phyloP scores from a whole-genome alignment of 2,888 invertebrate genomes.

The Cheilosia grossa region DNA sequence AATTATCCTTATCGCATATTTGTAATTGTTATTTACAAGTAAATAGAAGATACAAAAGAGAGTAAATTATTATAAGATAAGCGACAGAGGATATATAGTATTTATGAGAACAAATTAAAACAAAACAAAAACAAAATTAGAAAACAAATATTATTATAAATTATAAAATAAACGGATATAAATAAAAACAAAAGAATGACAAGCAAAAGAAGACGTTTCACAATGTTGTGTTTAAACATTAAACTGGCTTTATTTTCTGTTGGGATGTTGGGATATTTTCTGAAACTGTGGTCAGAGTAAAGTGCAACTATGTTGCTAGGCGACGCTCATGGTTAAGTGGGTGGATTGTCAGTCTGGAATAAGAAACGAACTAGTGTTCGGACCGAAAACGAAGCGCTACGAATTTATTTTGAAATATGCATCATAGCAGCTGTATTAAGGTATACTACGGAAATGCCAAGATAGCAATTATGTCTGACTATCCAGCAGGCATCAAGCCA shows the following conservation, averaged over 20 bases:
- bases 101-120: conserved; percentile 75
- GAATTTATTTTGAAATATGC: too few relatives aligned
- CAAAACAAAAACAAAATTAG: conserved; percentile 46
- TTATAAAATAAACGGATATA: conserved; percentile 61
- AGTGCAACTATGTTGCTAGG: too few relatives aligned
- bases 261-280: too few relatives aligned
- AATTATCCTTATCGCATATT: conserved; percentile 61
- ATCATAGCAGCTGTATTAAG: too few relatives aligned
- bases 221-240: conserved; percentile 65
- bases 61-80: conserved; percentile 69
- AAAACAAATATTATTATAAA: conserved; percentile 69
- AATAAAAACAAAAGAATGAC: conserved; percentile 53
- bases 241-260: conserved; percentile 42
- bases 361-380: too few relatives aligned
- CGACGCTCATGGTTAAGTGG: too few relatives aligned
- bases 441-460: too few relatives aligned
- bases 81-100: conserved; percentile 77
- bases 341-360: too few relatives aligned
- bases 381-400: too few relatives aligned
- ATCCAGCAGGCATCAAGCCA: too few relatives aligned
- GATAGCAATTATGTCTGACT: too few relatives aligned
- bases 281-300: too few relatives aligned
- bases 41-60: conserved; percentile 57
- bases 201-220: conserved; percentile 59
- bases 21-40: conserved; percentile 68